A percentile compares a stretch with the other conserved stretches of the same genome.
These are phyloP conservation scores for Hiodon alosoides DNA, from an alignment of 2,113 vertebrate genomes.

Conservation along the genomic window DNA sequence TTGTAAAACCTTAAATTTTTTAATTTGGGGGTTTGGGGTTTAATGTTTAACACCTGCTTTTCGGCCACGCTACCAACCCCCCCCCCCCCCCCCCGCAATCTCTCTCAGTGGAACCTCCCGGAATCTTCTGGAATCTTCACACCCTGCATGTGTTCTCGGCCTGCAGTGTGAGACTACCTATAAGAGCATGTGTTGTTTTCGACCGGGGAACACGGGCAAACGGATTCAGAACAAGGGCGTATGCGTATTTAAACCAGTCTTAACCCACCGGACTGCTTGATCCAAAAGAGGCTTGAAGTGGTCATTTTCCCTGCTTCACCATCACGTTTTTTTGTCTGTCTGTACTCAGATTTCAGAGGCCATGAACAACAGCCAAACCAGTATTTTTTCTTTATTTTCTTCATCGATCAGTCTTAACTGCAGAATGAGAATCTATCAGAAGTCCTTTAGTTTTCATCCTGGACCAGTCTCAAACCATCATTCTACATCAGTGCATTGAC, in stretches of 20 bases:
- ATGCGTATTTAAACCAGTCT: too few species aligned
- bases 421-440: too few species aligned
- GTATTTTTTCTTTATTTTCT: background rate
- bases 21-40: too few species aligned
- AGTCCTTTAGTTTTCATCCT: too few species aligned
- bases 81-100: slow-evolving; percentile 21
- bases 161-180: slow-evolving; percentile 32
- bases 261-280: background rate
- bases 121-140: background rate
- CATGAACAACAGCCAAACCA: slow-evolving; percentile 21
- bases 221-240: slow-evolving; percentile 16
- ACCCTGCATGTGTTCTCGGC: slow-evolving; percentile 45
- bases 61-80: too few species aligned
- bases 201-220: slow-evolving; percentile 23
- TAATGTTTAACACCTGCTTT: too few species aligned
- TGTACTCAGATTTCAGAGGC: background rate
- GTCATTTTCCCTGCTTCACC: background rate
- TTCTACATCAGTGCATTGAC: too few species aligned
- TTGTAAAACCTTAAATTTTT: too few species aligned
- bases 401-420: background rate
- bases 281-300: background rate
- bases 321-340: background rate
- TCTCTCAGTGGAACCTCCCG: slow-evolving; percentile 17
- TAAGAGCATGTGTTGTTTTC: slow-evolving; percentile 45
- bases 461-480: too few species aligned